Conservation (phyloP, 2,888 invertebrate genomes). For the Synanthedon vespiformis region DNA sequence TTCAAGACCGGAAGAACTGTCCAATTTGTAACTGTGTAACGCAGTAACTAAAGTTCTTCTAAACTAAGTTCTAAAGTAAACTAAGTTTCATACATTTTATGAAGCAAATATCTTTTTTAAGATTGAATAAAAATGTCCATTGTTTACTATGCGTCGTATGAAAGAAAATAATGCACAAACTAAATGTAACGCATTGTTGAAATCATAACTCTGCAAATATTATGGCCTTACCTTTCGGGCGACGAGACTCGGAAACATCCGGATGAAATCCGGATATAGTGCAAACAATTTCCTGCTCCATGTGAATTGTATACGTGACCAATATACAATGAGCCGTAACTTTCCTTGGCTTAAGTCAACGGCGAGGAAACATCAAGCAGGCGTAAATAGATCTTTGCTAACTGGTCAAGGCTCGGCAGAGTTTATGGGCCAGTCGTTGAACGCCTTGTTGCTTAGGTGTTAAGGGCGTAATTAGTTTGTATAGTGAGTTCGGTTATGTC, state of each 20-base stretch:
- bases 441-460: background rate
- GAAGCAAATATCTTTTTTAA: no score
- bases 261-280: conserved; percentile 11
- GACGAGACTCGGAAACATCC: conserved; percentile 13
- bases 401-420: conserved; percentile 4
- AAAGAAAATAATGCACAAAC: no score
- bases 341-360: conserved; percentile 3
- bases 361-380: background rate
- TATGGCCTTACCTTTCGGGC: conserved; percentile 5
- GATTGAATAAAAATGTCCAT: no score
- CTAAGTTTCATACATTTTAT: no score
- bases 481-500: background rate
- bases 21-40: no score
- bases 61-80: no score
- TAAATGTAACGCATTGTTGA: background rate
- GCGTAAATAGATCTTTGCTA: conserved; percentile 1
- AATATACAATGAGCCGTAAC: conserved; percentile 9
- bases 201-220: conserved; percentile 2
- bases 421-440: background rate
- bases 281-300: conserved; percentile 16
- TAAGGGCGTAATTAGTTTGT: no score
- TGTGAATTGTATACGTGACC: conserved; percentile 14
- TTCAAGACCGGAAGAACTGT: no score
- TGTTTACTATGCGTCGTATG: no score
- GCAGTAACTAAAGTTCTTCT: no score